phyloP scores from a whole-genome alignment of 2,113 vertebrate genomes.

The Oxyura jamaicensis region DNA sequence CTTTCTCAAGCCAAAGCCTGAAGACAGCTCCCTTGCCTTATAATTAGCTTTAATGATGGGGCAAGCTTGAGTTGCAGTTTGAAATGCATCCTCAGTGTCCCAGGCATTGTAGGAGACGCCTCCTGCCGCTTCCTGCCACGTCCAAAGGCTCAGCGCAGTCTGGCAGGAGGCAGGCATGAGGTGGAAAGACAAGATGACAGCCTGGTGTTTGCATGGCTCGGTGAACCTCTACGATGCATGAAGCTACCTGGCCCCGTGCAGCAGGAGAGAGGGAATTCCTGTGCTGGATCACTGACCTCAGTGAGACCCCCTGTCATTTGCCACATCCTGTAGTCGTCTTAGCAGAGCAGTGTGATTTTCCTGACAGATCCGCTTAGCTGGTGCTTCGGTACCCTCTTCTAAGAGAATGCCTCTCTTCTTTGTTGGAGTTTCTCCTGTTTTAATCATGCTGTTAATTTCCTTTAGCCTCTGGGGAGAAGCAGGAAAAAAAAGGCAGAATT shows the following conservation, averaged over 20 bases:
- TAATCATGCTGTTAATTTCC: conserved; percentile 96
- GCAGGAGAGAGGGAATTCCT: not conserved
- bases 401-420: conserved; percentile 90
- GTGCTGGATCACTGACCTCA: conserved; percentile 58
- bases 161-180: not conserved
- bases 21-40: not conserved
- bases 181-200: not conserved
- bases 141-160: rapidly evolving
- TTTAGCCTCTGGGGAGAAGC: conserved; percentile 80
- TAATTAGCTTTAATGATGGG: rapidly evolving
- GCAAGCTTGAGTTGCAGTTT: rapidly evolving
- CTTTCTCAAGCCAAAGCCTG: not conserved
- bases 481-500: rapidly evolving
- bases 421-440: conserved; percentile 89
- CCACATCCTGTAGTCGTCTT: conserved; percentile 90
- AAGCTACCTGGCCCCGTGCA: not conserved
- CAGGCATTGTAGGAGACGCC: rapidly evolving
- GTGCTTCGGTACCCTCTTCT: conserved; percentile 86
- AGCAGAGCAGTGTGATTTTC: conserved; percentile 89
- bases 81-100: rapidly evolving
- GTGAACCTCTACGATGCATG: rapidly evolving
- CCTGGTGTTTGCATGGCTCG: not conserved
- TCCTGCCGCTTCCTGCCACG: rapidly evolving
- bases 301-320: conserved; percentile 90
- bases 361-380: conserved; percentile 90